Evolutionary conservation across 1,140 invertebrate species (phyloP).

Genomic region (Acyrthosiphon pisum): DNA sequence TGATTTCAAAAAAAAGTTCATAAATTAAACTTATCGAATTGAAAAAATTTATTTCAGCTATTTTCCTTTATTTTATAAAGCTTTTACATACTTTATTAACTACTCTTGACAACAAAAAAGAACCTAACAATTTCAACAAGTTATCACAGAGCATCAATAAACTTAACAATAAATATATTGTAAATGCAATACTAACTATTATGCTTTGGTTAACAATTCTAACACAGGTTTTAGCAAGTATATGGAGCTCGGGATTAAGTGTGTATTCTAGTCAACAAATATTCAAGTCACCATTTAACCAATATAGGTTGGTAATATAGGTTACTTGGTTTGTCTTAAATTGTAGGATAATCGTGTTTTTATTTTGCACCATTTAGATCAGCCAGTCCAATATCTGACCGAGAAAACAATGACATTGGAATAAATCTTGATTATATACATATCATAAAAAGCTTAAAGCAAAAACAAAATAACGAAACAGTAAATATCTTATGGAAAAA

Average conservation of each 20-base stretch:
- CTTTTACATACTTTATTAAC: neutral
- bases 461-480: slow-evolving; percentile 30
- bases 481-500: neutral
- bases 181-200: slow-evolving; percentile 26
- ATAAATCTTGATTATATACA: slow-evolving; percentile 15
- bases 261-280: slow-evolving; percentile 54
- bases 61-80: neutral
- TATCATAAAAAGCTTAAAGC: neutral
- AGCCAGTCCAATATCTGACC: slow-evolving; percentile 45
- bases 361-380: slow-evolving; percentile 17
- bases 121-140: neutral
- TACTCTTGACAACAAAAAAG: neutral
- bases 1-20: neutral
- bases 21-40: neutral
- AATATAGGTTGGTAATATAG: slow-evolving; percentile 52
- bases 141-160: neutral
- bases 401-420: slow-evolving; percentile 11
- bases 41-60: neutral
- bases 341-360: neutral
- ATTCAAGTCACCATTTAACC: slow-evolving; percentile 41
- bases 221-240: slow-evolving; percentile 50
- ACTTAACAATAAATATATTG: neutral
- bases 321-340: neutral
- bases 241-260: slow-evolving; percentile 34
- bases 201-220: slow-evolving; percentile 53